Conservation (phyloP, 2,797 vertebrate species). For the Bradypodion pumilum region DNA sequence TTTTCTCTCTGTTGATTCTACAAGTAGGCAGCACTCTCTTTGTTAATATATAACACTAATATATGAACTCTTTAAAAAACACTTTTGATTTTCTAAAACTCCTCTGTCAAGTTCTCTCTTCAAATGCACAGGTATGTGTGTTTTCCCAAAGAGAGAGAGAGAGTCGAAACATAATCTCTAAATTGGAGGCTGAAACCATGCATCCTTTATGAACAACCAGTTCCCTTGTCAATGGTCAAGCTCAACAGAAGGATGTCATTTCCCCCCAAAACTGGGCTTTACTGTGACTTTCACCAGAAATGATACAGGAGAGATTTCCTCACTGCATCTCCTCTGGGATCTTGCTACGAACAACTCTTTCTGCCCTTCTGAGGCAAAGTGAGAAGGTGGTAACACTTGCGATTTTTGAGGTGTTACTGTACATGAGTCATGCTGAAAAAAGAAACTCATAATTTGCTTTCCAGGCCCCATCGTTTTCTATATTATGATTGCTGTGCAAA, state of each 20-base stretch:
- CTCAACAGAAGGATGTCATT: neutral
- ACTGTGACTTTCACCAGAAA: neutral
- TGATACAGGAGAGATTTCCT: neutral
- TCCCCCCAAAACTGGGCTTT: neutral
- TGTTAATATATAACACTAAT: conserved; percentile 22
- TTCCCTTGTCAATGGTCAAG: neutral
- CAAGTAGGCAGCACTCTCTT: conserved; percentile 15
- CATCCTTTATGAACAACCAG: neutral
- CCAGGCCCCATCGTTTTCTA: neutral
- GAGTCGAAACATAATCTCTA: neutral
- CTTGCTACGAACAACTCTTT: neutral
- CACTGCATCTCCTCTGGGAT: neutral
- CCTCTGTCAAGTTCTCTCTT: conserved; percentile 2
- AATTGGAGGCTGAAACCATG: neutral
- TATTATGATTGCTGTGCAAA: neutral
- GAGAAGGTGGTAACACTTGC: neutral
- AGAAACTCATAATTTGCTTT: neutral
- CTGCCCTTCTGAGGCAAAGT: neutral
- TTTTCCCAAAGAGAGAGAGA: conserved; percentile 26
- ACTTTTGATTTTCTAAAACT: neutral
- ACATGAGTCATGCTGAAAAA: too few relatives aligned
- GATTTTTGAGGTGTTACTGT: neutral
- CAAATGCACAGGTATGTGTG: neutral
- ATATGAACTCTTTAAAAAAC: neutral
- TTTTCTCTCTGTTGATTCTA: conserved; percentile 37